Base-by-base conservation (phyloP, 2,113 vertebrate genomes). In the Hyla sarda region DNA sequence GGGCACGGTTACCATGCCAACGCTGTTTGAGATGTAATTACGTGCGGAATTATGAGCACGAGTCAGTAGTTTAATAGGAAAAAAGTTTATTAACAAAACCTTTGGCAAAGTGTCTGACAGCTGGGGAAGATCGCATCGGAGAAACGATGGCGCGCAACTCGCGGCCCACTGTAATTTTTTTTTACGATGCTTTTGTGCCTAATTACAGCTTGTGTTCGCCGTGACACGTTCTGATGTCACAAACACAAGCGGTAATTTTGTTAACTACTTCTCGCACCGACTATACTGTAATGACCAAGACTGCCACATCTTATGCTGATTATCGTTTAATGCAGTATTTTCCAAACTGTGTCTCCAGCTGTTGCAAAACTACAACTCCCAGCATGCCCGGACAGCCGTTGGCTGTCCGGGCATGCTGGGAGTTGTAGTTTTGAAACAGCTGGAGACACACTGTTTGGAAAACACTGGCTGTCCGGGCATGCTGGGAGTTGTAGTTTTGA, bases 1-100 rank as follows among this genome's bases (percentile, higher is more conserved):
- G 90, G 72, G 75, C 85, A 71, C 34, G 87, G 91, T 89, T 92
- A 85, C 91, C 89, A 92, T 90, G 90, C 88, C 88, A 85, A 91
- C 90, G 34, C 28, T 52, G 37, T 58, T 84, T 86, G 89, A 60
- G 76, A 85, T 82, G 88, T 92, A 90, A 91, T 91, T 91, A 89
- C 88, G 41, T 69, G 88, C 81, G 50, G 82, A 88, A 88, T 91
- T 92, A 89, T 91, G 50, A 82, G 14, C 65, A 60, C 76, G 60
- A 85, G 47, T 72, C 76, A 81, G 48, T 80, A 73, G 78, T 82
- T 82, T 48, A 32, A 62, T 47, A 74, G 77, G n/a, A n/a, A 82
- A 82, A 81, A 85, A 87, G 28, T 3, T 89, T 90, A 83, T 84
- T 19, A 3, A 84, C 88, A 89, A 87, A 80, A 72, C 60, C 90